These are phyloP conservation scores for Ormyrus pomaceus DNA, from an alignment of 2,888 invertebrate species.

Conservation along the genomic window DNA sequence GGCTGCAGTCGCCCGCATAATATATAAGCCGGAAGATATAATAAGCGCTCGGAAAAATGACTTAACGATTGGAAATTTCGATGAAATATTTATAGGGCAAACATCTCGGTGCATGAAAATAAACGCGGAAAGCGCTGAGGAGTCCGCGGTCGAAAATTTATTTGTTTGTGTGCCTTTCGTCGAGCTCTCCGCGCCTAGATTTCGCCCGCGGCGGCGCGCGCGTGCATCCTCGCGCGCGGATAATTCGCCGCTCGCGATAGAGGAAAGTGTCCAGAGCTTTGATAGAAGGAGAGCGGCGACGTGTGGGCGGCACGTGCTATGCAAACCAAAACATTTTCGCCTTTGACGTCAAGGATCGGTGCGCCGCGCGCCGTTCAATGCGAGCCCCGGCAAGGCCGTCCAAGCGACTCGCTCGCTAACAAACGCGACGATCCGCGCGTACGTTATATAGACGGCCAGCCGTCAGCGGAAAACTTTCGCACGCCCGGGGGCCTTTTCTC, in stretches of 20 bases:
- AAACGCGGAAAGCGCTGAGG: constrained; percentile 33
- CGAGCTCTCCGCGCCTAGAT: not conserved
- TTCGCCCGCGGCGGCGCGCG: not conserved
- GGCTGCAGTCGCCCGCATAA: no score
- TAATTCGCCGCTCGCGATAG: no score
- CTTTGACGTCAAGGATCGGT: constrained; percentile 44
- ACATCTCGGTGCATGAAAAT: constrained; percentile 28
- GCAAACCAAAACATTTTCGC: constrained; percentile 44
- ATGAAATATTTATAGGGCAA: constrained; percentile 34
- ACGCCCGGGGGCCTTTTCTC: not conserved
- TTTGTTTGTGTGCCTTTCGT: constrained; percentile 33
- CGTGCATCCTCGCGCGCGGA: not conserved
- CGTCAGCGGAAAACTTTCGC: no score
- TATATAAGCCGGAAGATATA: no score
- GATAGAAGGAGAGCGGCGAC: not conserved
- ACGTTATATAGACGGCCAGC: no score
- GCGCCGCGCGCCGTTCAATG: constrained; percentile 13
- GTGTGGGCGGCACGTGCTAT: constrained; percentile 42
- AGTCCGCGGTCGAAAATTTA: not conserved
- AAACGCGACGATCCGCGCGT: not conserved
- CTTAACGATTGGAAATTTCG: not conserved
- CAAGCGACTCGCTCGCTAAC: not conserved
- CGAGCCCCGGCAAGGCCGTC: constrained; percentile 5
- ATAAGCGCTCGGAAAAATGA: no score
- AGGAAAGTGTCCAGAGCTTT: not conserved